Evolutionary conservation across 2,113 vertebrate species (phyloP).

Genomic region (Halichoeres trimaculatus): DNA sequence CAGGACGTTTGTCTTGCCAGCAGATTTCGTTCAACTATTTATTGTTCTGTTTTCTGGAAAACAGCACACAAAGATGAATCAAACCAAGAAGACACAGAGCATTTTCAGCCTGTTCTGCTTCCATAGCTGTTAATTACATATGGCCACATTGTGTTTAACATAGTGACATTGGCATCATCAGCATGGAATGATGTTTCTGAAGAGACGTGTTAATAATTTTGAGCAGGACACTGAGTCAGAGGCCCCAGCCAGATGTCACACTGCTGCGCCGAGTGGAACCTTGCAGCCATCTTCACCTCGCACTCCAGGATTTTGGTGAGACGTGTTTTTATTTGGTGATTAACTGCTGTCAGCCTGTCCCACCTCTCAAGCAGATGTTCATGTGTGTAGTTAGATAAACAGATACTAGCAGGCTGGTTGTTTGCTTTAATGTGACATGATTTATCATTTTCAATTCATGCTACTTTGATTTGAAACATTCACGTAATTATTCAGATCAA

Average conservation of each 20-base stretch:
- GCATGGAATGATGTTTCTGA: not conserved
- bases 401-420: too few species aligned
- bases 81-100: not conserved
- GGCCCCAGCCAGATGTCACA: constrained; percentile 20
- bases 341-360: not conserved
- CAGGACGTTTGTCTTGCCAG: not conserved
- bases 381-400: too few species aligned
- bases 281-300: constrained; percentile 37
- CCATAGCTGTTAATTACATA: not conserved
- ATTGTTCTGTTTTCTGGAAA: constrained; percentile 40
- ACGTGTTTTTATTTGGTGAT: not conserved
- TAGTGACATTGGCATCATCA: not conserved
- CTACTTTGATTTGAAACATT: too few species aligned
- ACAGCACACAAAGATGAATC: constrained; percentile 21
- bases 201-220: constrained; percentile 1
- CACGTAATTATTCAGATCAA: too few species aligned
- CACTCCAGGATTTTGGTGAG: constrained; percentile 61
- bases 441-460: too few species aligned
- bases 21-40: constrained; percentile 34
- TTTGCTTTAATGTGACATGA: too few species aligned
- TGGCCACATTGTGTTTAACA: constrained; percentile 9
- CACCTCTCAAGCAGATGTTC: not conserved
- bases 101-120: constrained; percentile 14
- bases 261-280: constrained; percentile 13
- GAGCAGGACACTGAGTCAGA: constrained; percentile 53